These are phyloP conservation scores for Ctenochaetus hawaiiensis DNA, from an alignment of 2,797 vertebrate species.

Conservation along the genomic window DNA sequence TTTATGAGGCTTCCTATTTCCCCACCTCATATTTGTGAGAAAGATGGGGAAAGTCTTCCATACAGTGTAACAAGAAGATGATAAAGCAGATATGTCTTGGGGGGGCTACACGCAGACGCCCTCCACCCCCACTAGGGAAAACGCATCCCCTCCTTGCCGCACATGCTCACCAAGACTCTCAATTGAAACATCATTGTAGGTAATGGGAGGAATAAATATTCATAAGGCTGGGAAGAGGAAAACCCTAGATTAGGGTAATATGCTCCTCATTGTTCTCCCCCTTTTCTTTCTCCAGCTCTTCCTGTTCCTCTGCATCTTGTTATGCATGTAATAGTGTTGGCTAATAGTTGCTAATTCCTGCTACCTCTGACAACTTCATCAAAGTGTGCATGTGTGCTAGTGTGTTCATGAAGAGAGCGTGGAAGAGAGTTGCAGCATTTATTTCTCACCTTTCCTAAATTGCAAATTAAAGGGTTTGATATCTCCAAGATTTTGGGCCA, in stretches of 20 bases:
- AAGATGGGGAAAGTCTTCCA: conserved; percentile 14
- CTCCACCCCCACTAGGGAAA: conserved; percentile 30
- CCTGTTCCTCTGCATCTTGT: conserved; percentile 70
- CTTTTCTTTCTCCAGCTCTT: conserved; percentile 36
- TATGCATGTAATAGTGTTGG: conserved; percentile 60
- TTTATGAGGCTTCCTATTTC: conserved; percentile 14
- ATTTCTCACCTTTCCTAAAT: conserved; percentile 64
- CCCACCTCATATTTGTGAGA: conserved; percentile 16
- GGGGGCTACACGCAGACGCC: conserved; percentile 39
- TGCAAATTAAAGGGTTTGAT: conserved; percentile 67
- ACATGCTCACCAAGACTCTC: conserved; percentile 61
- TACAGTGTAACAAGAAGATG: conserved; percentile 48
- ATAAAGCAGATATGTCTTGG: conserved; percentile 53
- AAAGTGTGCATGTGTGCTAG: conserved; percentile 17
- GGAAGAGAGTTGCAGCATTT: conserved; percentile 33
- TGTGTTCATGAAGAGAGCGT: conserved; percentile 4
- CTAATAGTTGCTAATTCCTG: conserved; percentile 72
- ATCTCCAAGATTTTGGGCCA: conserved; percentile 61
- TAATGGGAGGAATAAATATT: conserved; percentile 82
- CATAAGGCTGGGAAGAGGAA: conserved; percentile 72
- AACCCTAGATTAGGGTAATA: conserved; percentile 77
- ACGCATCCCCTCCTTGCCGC: conserved; percentile 37
- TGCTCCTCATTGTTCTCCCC: conserved; percentile 65
- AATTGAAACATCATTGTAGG: conserved; percentile 79
- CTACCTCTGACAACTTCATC: conserved; percentile 71